Evolutionary conservation across 2,113 vertebrate species (phyloP).

Genomic region (Albula glossodonta): DNA sequence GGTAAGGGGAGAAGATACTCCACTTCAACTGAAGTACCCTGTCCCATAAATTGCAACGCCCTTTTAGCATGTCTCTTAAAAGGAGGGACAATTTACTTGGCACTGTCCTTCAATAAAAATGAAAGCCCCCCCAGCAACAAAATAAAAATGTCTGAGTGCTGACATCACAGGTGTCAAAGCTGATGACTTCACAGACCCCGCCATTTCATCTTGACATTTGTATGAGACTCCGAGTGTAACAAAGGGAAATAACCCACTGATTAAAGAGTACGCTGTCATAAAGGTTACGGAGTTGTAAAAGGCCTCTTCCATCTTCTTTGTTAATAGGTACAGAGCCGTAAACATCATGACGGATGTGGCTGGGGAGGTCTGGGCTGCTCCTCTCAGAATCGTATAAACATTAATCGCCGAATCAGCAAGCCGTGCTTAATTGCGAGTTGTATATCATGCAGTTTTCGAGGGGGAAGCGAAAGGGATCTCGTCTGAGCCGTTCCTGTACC

Average conservation of each 20-base stretch:
- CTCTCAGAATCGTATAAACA: slow-evolving; percentile 89
- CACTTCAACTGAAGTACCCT: slow-evolving; percentile 45
- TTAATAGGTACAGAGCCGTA: slow-evolving; percentile 95
- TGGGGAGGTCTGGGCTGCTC: slow-evolving; percentile 75
- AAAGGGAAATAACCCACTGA: slow-evolving; percentile 98
- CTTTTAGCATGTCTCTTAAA: slow-evolving; percentile 64
- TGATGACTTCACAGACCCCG: slow-evolving; percentile 81
- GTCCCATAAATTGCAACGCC: slow-evolving; percentile 58
- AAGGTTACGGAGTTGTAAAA: slow-evolving; percentile 99
- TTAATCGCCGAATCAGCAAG: slow-evolving; percentile 99
- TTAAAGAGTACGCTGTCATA: slow-evolving; percentile 99
- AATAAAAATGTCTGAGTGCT: slow-evolving; percentile 78
- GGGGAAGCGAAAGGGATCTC: slow-evolving; percentile 91
- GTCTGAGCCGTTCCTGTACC: slow-evolving; percentile 90
- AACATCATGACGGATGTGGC: slow-evolving; percentile 87
- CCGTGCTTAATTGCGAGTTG: slow-evolving; percentile 99
- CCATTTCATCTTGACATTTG: slow-evolving; percentile 96
- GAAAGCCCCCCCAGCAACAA: slow-evolving; percentile 86
- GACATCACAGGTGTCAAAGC: slow-evolving; percentile 81
- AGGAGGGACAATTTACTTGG: slow-evolving; percentile 87
- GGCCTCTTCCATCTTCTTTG: slow-evolving; percentile 97
- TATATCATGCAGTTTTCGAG: slow-evolving; percentile 93
- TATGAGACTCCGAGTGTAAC: slow-evolving; percentile 89
- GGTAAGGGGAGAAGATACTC: neutral
- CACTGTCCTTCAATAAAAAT: slow-evolving; percentile 88